Conservation (phyloP, 2,113 vertebrate genomes). For the Hucho hucho region DNA sequence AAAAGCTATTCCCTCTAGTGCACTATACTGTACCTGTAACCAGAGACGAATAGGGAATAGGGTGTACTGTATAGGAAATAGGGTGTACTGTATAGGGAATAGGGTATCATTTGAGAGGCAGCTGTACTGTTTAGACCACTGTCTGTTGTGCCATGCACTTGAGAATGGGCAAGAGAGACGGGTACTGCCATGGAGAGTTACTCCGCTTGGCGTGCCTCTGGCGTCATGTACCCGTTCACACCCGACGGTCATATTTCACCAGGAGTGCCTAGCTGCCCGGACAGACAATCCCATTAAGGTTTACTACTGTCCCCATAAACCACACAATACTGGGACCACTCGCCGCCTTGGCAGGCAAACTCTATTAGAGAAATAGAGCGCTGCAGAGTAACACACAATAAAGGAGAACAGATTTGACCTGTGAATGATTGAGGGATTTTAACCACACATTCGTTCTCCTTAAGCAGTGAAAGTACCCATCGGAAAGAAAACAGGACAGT, state of each 20-base stretch:
- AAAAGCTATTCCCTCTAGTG: no score
- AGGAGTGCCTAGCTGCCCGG: constrained; percentile 33
- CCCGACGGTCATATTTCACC: constrained; percentile 46
- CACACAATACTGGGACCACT: constrained; percentile 26
- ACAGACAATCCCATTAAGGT: constrained; percentile 34
- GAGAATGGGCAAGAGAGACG: background rate
- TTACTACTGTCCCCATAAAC: constrained; percentile 53
- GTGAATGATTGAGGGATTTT: no score
- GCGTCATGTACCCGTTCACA: constrained; percentile 14
- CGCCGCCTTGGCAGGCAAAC: constrained; percentile 26
- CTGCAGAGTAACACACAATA: constrained; percentile 16
- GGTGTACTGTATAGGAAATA: no score
- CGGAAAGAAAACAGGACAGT: no score
- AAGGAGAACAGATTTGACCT: background rate
- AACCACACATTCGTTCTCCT: no score
- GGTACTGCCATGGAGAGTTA: constrained; percentile 16
- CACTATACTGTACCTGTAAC: no score
- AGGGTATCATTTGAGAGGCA: no score
- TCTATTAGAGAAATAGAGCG: constrained; percentile 34
- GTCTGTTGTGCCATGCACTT: background rate
- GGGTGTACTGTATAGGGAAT: no score
- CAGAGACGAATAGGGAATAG: no score
- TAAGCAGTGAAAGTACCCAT: no score
- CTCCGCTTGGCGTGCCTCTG: constrained; percentile 25
- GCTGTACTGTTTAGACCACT: background rate